Base-by-base conservation (phyloP, 1,140 invertebrate genomes). In the Rhynchophorus ferrugineus region DNA sequence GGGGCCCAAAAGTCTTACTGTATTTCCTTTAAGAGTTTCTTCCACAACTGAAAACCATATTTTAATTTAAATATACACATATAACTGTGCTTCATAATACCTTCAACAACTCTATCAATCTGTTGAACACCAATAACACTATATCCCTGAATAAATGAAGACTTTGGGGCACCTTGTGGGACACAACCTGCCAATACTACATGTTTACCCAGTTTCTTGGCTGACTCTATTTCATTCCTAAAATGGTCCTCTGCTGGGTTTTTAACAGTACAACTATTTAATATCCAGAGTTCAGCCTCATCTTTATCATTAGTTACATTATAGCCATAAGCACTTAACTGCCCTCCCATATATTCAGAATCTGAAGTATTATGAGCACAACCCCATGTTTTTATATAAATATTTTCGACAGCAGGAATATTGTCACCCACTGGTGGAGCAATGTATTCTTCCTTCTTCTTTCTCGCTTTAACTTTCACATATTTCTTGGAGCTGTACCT, bases 181-280 rank as follows among this genome's bases (percentile, higher is more conserved):
- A 99, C 95, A 75, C 96, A 99, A 22, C 96, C 96, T 17, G 95
- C 91, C 5, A 98, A 81, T 3, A 98, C 91, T 16, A 98, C 77
- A 62, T 86, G 78, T 64, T 97, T 95, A 1, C 85, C 85, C 2
- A 76, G 70, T 29, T 81, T 78, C 62, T 79, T 78, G 0, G 85
- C 95, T 21, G 79, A 73, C 44, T 87, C 80, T 29, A 98, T 90
- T 67, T 93, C 89, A 81, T 98, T 98, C 60, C 85, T 83, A 65
- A 98, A 95, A 70, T 97, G 95, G 72, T 95, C 91, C 70, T 98
- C 95, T 0, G 94, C 85, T 21, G 96, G 96, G 72, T 81, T 96
- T 71, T 98, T 99, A 0, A 98, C 95, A 3, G 95, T 98, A 66
- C 95, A 98, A 52, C 92, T 96, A 71, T 99, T 98, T 0, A 99